These are phyloP conservation scores for Platichthys stellatus DNA, from an alignment of 2,113 vertebrate species.

Conservation along the genomic window DNA sequence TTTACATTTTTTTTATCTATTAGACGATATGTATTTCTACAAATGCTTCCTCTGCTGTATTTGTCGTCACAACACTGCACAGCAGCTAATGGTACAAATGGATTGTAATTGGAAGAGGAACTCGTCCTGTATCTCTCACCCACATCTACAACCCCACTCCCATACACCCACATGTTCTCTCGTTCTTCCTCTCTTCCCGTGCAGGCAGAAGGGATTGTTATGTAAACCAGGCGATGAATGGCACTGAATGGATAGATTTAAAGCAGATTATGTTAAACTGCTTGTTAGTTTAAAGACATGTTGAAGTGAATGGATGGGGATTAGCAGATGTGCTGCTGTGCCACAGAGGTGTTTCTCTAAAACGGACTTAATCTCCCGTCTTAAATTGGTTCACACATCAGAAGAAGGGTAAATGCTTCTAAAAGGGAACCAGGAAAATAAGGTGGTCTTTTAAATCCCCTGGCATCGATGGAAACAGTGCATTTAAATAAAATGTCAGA, in stretches of 20 bases:
- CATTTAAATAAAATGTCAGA: slow-evolving; percentile 18
- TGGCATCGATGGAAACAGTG: neutral
- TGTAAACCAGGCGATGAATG: slow-evolving; percentile 77
- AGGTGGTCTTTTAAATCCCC: slow-evolving; percentile 41
- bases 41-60: neutral
- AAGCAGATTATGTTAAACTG: slow-evolving; percentile 80
- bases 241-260: slow-evolving; percentile 83
- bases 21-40: neutral
- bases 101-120: slow-evolving; percentile 22
- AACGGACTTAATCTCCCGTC: slow-evolving; percentile 59
- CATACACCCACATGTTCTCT: slow-evolving; percentile 10
- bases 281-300: slow-evolving; percentile 81
- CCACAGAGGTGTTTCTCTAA: slow-evolving; percentile 68
- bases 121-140: slow-evolving; percentile 14
- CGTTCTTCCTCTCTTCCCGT: slow-evolving; percentile 18
- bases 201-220: slow-evolving; percentile 67
- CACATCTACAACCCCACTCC: slow-evolving; percentile 19
- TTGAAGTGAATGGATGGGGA: slow-evolving; percentile 65
- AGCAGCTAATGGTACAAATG: slow-evolving; percentile 24
- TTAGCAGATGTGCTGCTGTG: slow-evolving; percentile 72
- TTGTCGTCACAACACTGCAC: neutral
- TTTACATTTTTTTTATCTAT: neutral
- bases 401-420: slow-evolving; percentile 49
- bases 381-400: slow-evolving; percentile 49
- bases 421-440: slow-evolving; percentile 43